Evolutionary conservation across 2,888 invertebrate species (phyloP), one percentile per base, ranked within the genome.

Genomic region (Melipona beecheii): DNA sequence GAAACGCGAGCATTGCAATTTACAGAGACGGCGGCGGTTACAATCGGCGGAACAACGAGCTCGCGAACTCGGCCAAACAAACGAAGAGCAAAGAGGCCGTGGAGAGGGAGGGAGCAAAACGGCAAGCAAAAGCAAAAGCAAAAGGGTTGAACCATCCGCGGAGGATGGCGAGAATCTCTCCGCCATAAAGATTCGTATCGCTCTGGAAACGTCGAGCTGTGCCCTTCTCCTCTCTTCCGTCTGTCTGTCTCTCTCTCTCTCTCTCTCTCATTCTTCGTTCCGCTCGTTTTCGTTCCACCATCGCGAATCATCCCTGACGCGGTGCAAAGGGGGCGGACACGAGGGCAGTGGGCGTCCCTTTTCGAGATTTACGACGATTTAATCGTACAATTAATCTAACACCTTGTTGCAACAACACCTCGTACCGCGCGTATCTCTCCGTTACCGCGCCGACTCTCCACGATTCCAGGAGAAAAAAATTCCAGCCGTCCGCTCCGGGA

Each of bases 341-440:
- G 83, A 74, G 85, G 81, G 84, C 85, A 80, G 83, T 89, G 89
- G 89, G 89, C 89, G 89, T 89, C 88, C 77, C 86, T 86, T 89
- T 86, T 86, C 89, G 89, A 93, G 93, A 94, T 94, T 94, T 94
- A 94, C 93, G 94, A 93, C 91, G 91, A 92, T 93, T 93, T 94
- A 94, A 94, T 94, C 94, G 92, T 90, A 93, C 94, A 94, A 94
- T 94, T 94, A 94, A 94, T 94, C 94, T 94, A 94, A 94, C 94
- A 93, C 94, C 94, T 94, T 94, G 93, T 94, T 94, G 93, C 92
- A 94, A 94, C 93, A 94, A 94, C 93, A 93, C 92, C 93, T 93
- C 92, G 85, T 80, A 83, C 83, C 81, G 85, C 87, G 84, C 82
- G 81, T 43, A 43, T 43, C 43, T 84, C 85, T 81, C 84, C 74